Evolutionary conservation across 2,797 vertebrate genomes (phyloP), one percentile per base, ranked within the genome.

Genomic region (Mormyrops boulengeri): DNA sequence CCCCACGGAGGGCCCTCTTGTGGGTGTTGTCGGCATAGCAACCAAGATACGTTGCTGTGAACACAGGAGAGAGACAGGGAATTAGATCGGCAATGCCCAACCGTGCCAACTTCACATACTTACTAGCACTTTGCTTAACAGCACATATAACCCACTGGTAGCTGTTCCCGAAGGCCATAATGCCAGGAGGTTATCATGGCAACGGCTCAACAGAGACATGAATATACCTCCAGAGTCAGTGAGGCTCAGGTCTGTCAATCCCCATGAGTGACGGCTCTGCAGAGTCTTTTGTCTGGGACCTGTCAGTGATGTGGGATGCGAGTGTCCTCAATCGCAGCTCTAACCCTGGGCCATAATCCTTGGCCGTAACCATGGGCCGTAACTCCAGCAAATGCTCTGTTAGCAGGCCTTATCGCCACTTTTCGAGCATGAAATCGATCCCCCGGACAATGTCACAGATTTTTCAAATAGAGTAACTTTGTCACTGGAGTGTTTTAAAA

Each of bases 41-140:
- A 94, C 96, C 96, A 0, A 97, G 88, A 94, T 96, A 97, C 44
- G 94, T 95, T 1, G 96, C 96, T 97, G 94, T 73, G 92, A 57
- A 85, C 38, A 19, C 19, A 88, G 87, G 60, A 49, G 26, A 60
- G 41, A 49, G 9, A 69, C 22, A 11, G 11, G 26, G 26, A 19
- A 44, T 87, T 55, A 62, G 19, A n/a, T 9, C 30, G 2, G 34
- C 86, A 5, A 2, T 14, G 5, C 34, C 30, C 52, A 87, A 41
- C 22, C 2, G 53, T n/a, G 53, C 26, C 26, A 60, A 85, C n/a
- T 55, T 86, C 22, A 52, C 50, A 6, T 52, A 30, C n/a, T 34
- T 17, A 30, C 49, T n/a, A n/a, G 12, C 77, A 82, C 19, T 9
- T 19, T 1, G 5, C 26, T 9, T 44, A 80, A 44, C 14, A 9